These are phyloP conservation scores for Phallusia fumigata DNA, from an alignment of 23 tunicate genomes.

Conservation along the genomic window DNA sequence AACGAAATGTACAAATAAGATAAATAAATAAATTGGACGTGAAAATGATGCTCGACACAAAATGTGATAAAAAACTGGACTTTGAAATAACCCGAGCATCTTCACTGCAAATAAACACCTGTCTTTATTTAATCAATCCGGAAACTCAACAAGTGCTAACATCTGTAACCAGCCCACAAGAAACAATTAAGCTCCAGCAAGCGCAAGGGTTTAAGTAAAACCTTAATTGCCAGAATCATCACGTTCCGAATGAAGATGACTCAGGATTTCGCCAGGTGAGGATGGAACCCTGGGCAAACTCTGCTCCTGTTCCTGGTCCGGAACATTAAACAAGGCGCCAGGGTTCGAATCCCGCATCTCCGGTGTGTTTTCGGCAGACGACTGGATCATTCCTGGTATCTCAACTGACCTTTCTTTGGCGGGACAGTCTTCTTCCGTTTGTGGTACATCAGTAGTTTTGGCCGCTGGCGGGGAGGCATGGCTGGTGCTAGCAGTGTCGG, in stretches of 20 bases:
- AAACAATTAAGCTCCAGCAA: too few species aligned
- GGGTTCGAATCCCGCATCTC: constrained; percentile 12
- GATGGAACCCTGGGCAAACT: not conserved
- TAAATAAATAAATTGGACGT: too few species aligned
- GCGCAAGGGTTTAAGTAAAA: too few species aligned
- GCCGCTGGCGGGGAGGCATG: not conserved
- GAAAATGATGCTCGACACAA: too few species aligned
- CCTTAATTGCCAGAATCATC: not conserved
- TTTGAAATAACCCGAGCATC: too few species aligned
- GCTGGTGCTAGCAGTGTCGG: not conserved
- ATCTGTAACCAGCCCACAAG: too few species aligned
- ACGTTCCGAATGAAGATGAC: constrained; percentile 18
- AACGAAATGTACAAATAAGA: too few species aligned
- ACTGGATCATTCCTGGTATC: constrained; percentile 1
- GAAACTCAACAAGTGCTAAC: too few species aligned
- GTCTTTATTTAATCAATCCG: too few species aligned
- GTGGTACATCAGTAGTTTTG: not conserved
- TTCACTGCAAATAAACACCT: too few species aligned
- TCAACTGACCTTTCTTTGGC: not conserved
- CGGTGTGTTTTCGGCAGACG: constrained; percentile 26
- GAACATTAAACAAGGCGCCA: not conserved
- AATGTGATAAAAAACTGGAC: too few species aligned
- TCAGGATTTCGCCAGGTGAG: constrained; percentile 23
- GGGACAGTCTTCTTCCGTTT: not conserved
- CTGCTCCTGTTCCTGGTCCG: not conserved